Evolutionary conservation across 2,113 vertebrate genomes (phyloP).

Genomic region (Cardinalis cardinalis): DNA sequence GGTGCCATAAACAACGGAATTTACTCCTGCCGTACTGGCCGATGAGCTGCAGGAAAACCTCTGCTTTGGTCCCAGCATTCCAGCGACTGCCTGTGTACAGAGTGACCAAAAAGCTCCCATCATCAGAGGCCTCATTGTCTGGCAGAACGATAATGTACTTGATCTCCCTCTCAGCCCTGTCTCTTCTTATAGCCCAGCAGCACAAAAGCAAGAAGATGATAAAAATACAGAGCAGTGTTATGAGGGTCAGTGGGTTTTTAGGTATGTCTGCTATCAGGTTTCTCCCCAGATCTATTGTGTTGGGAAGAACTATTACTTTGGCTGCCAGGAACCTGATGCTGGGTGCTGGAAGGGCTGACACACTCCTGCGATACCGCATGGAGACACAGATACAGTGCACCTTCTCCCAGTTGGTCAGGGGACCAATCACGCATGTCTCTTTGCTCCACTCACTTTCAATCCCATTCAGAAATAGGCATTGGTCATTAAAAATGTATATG

Average conservation of each 20-base stretch:
- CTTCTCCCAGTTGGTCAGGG: slow-evolving; percentile 39
- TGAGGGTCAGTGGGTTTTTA: slow-evolving; percentile 53
- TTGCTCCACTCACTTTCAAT: slow-evolving; percentile 37
- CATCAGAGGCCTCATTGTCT: slow-evolving; percentile 69
- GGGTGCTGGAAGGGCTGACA: fast-evolving
- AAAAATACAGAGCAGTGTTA: slow-evolving; percentile 55
- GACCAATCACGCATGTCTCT: slow-evolving; percentile 27
- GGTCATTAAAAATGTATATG: slow-evolving; percentile 46
- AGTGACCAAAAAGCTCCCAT: slow-evolving; percentile 62
- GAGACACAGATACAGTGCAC: slow-evolving; percentile 63
- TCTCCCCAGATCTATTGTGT: slow-evolving; percentile 39
- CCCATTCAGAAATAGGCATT: slow-evolving; percentile 63
- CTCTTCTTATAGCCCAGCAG: slow-evolving; percentile 62
- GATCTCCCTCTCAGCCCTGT: slow-evolving; percentile 41
- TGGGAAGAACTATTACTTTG: slow-evolving; percentile 52
- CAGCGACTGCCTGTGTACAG: slow-evolving; percentile 71
- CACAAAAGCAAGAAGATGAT: background rate
- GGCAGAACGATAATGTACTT: slow-evolving; percentile 46
- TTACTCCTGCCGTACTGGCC: slow-evolving; percentile 17
- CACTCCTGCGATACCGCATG: background rate
- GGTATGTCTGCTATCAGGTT: background rate
- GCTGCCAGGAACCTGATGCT: slow-evolving; percentile 57
- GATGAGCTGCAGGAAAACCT: slow-evolving; percentile 65
- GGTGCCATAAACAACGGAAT: slow-evolving; percentile 59
- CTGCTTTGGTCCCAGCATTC: slow-evolving; percentile 54